Evolutionary conservation across 2,113 vertebrate genomes (phyloP).

Genomic region (Tamias sibiricus): DNA sequence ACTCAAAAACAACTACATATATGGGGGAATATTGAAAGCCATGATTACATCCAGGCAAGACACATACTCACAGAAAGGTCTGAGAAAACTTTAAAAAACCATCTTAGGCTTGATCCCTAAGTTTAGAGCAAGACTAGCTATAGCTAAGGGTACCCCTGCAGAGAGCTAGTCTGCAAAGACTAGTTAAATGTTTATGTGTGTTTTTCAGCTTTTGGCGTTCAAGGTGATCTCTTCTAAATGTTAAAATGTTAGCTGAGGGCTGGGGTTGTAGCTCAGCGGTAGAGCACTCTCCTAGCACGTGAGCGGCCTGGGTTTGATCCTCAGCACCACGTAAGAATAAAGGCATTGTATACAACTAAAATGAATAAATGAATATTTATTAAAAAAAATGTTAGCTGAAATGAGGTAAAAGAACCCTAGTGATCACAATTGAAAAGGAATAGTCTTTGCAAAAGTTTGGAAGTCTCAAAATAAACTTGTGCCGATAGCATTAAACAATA

Average conservation of each 20-base stretch:
- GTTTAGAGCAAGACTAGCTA: not conserved
- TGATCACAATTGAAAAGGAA: not conserved
- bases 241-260: too few species aligned
- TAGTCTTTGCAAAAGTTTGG: not conserved
- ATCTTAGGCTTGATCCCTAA: not conserved
- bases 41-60: not conserved
- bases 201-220: conserved; percentile 2
- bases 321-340: too few species aligned
- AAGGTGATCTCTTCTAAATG: not conserved
- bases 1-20: not conserved
- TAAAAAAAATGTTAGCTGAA: not conserved
- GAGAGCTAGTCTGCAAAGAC: not conserved
- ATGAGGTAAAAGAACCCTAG: not conserved
- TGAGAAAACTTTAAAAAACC: not conserved
- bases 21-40: not conserved
- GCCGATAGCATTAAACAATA: not conserved
- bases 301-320: too few species aligned
- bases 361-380: too few species aligned
- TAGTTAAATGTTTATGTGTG: not conserved
- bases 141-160: not conserved
- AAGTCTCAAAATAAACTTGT: not conserved
- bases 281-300: too few species aligned
- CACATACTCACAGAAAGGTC: not conserved
- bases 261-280: too few species aligned
- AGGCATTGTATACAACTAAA: too few species aligned